Evolutionary conservation across 2,888 invertebrate species (phyloP).

Genomic region (Pomacea canaliculata): DNA sequence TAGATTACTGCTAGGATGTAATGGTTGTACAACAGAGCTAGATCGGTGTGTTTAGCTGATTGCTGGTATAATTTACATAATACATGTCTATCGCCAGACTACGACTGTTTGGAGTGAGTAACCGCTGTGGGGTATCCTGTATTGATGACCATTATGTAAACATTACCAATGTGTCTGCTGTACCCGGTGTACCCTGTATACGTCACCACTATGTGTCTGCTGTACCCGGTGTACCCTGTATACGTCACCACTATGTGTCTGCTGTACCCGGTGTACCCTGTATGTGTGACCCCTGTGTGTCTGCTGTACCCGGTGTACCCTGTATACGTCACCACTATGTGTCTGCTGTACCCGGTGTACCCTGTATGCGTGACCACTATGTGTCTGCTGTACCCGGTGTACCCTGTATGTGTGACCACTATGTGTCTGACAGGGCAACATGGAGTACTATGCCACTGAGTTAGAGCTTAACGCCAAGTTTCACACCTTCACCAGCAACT

Average conservation of each 20-base stretch:
- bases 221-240: background rate
- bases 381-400: background rate
- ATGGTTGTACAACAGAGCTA: too few species aligned
- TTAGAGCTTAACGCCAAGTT: slow-evolving; percentile 67
- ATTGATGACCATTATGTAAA: background rate
- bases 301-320: background rate
- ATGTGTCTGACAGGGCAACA: slow-evolving; percentile 50
- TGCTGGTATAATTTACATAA: too few species aligned
- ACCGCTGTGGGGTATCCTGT: too few species aligned
- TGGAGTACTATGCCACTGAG: slow-evolving; percentile 67
- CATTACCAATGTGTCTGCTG: background rate
- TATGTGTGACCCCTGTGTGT: background rate
- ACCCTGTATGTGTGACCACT: background rate
- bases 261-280: background rate
- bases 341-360: background rate
- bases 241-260: too few species aligned
- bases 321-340: too few species aligned
- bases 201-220: too few species aligned
- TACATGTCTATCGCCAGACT: too few species aligned
- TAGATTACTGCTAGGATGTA: too few species aligned
- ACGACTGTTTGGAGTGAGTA: too few species aligned
- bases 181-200: background rate
- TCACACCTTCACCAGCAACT: slow-evolving; percentile 65
- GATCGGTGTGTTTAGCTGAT: too few species aligned
- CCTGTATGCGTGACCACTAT: background rate